A percentile compares a stretch with the other conserved stretches of the same genome.
Conservation (phyloP, 2,888 invertebrate genomes). For the Syrista parreyssii region DNA sequence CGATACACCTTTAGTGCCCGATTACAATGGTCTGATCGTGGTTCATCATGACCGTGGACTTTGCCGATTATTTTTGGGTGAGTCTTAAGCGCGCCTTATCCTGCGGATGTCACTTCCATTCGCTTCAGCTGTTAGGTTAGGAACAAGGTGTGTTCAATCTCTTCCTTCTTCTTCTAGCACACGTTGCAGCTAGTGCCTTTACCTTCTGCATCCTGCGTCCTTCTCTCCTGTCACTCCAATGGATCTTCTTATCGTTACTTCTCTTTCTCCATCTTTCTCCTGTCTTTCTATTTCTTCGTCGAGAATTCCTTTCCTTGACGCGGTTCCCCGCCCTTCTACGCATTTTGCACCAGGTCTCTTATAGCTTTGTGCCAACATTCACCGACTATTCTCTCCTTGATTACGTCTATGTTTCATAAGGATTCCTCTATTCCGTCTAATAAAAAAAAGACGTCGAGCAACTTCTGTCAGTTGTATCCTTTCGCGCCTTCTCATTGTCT, state of each 20-base stretch:
- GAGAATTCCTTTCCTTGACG: neutral
- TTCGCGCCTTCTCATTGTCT: neutral
- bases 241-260: neutral
- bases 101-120: neutral
- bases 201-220: slow-evolving; percentile 13
- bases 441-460: neutral
- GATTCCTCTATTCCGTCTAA: neutral
- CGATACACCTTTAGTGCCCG: slow-evolving; percentile 4
- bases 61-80: slow-evolving; percentile 73
- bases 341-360: neutral
- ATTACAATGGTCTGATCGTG: slow-evolving; percentile 57
- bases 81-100: slow-evolving; percentile 38
- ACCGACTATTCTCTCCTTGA: neutral
- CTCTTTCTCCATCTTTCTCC: neutral
- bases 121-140: slow-evolving; percentile 11
- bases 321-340: neutral
- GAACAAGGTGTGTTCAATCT: slow-evolving; percentile 18
- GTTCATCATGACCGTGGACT: slow-evolving; percentile 71
- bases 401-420: neutral
- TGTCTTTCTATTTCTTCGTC: neutral
- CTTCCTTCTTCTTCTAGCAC: slow-evolving; percentile 9
- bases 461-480: neutral
- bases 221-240: slow-evolving; percentile 17
- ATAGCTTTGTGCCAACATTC: neutral
- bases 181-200: slow-evolving; percentile 10